Evolutionary conservation across 2,797 vertebrate species (phyloP).

Genomic region (Mallotus villosus): DNA sequence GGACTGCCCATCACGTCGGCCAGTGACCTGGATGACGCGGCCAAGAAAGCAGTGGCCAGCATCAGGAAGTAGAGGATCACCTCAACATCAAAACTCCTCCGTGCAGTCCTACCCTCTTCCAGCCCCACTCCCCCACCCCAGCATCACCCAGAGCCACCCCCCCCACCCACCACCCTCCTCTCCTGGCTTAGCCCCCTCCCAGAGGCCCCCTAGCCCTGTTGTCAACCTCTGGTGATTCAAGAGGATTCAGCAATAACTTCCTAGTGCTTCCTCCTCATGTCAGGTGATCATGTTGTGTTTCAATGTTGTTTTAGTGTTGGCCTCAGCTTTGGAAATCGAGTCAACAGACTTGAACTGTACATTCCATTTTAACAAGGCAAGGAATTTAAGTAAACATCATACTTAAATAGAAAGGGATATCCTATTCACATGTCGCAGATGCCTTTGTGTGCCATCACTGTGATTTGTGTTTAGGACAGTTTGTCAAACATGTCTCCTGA

Average conservation of each 20-base stretch:
- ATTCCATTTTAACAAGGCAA: slow-evolving; percentile 42
- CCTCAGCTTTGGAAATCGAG: not conserved
- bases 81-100: not conserved
- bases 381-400: not conserved
- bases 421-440: not conserved
- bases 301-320: not conserved
- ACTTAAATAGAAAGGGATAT: not conserved
- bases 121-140: not conserved
- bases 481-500: not conserved
- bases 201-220: not conserved
- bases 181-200: not conserved
- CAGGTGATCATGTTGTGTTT: not conserved
- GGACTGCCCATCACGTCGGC: slow-evolving; percentile 91
- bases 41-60: slow-evolving; percentile 89
- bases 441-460: not conserved
- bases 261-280: not conserved
- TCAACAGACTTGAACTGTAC: slow-evolving; percentile 26
- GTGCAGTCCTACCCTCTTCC: too few species aligned
- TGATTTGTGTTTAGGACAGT: slow-evolving; percentile 16
- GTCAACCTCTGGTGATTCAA: too few species aligned
- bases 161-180: too few species aligned
- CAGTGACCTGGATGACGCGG: slow-evolving; percentile 91
- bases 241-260: too few species aligned
- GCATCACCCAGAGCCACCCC: not conserved
- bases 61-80: slow-evolving; percentile 80